phyloP scores from a whole-genome alignment of 1,140 invertebrate species.

The Drosophila sechellia region DNA sequence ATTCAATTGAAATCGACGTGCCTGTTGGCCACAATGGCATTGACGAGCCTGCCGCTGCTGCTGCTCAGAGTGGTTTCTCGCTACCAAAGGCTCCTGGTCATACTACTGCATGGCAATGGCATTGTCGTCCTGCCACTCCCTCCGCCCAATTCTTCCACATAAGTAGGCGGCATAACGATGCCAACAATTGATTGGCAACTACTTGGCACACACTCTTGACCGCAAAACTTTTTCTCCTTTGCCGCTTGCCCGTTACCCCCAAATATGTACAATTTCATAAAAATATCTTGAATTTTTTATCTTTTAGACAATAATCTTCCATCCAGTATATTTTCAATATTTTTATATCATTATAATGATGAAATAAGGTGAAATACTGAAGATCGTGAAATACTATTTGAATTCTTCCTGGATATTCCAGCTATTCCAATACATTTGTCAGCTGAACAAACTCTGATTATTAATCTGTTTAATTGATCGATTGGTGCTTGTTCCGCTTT shows the following conservation, averaged over 20 bases:
- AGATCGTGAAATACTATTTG: no score
- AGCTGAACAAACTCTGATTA: conserved; percentile 29
- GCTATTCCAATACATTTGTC: conserved; percentile 14
- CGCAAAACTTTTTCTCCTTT: conserved; percentile 22
- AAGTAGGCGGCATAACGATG: conserved; percentile 58
- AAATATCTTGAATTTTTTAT: no score
- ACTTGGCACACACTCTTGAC: conserved; percentile 55
- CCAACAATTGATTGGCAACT: conserved; percentile 80
- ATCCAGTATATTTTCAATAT: no score
- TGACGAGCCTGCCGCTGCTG: conserved; percentile 47
- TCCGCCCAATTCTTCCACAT: conserved; percentile 4
- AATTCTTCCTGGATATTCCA: not conserved
- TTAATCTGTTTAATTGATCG: conserved; percentile 70
- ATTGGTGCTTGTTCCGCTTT: conserved; percentile 42
- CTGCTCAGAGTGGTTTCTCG: conserved; percentile 1
- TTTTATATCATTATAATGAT: no score
- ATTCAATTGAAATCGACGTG: conserved; percentile 81
- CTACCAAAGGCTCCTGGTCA: conserved; percentile 21
- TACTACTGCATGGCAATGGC: conserved; percentile 15
- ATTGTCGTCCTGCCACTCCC: not conserved
- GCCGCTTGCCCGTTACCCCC: not conserved
- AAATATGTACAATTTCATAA: not conserved
- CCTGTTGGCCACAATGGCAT: conserved; percentile 75
- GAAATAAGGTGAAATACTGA: no score
- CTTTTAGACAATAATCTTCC: no score